Base-by-base conservation (phyloP, 2,888 invertebrate genomes). In the Dicyrtomina minuta region DNA sequence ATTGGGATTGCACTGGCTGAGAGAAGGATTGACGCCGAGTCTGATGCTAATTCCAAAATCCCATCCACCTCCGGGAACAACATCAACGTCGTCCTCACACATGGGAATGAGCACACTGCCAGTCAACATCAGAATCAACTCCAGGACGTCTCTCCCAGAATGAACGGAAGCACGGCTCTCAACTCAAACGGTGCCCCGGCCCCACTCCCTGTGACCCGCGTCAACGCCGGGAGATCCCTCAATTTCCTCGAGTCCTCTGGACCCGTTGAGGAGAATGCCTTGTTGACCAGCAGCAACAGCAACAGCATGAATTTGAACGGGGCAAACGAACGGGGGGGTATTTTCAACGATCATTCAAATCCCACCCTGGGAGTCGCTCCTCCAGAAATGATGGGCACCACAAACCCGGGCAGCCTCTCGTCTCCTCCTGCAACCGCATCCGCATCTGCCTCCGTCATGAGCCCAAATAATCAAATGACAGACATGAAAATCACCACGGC, bases 21-120 rank as follows among this genome's bases (percentile, higher is more conserved):
- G 8, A 61, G 41, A 24, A 22, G 60, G 3, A 61, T 61, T 44
- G 60, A 61, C 44, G 22, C 51, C 17, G 51, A 33, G n/a, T n/a
- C n/a, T n/a, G n/a, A n/a, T n/a, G n/a, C n/a, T 8, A 33, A 33
- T 33, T 33, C 33, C 8, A 33, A 33, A 33, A n/a, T n/a, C n/a
- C n/a, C n/a, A n/a, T n/a, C n/a, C n/a, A n/a, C n/a, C n/a, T n/a
- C n/a, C n/a, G 33, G 33, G 33, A 8, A 3, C 3, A 33, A 33
- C 8, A 8, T 33, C 4, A 33, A 33, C 33, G 33, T 8, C 8
- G 8, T 33, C 8, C 3, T 33, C 8, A 8, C 33, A 3, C 33
- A 33, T 5, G 33, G 33, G 8, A 33, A 33, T 33, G 33, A 33
- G n/a, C n/a, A n/a, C n/a, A n/a, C n/a, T n/a, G n/a, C n/a, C n/a